Conservation (phyloP, 2,113 vertebrate species). For the Bos javanicus region DNA sequence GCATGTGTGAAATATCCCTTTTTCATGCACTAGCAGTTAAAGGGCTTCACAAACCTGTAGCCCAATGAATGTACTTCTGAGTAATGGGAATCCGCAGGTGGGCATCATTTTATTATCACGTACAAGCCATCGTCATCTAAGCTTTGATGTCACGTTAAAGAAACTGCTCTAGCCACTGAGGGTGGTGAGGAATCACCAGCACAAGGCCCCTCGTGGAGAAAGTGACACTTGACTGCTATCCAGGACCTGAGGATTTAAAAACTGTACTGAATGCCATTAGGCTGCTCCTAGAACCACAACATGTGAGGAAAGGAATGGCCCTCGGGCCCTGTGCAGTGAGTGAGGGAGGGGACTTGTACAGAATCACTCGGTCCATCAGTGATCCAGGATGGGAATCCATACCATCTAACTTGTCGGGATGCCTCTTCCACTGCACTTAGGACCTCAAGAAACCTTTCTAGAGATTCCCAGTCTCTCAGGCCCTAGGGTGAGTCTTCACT, state of each 20-base stretch:
- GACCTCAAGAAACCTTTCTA: background rate
- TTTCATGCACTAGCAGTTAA: slow-evolving; percentile 44
- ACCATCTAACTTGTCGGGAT: background rate
- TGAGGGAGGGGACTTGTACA: too few species aligned
- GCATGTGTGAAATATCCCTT: slow-evolving; percentile 63
- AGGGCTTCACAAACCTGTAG: slow-evolving; percentile 62
- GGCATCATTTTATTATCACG: slow-evolving; percentile 46
- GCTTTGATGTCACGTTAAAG: slow-evolving; percentile 25
- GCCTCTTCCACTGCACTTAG: background rate
- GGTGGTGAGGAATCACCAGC: background rate
- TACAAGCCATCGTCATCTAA: slow-evolving; percentile 11
- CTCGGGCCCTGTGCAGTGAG: background rate
- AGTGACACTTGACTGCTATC: background rate
- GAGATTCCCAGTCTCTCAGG: too few species aligned
- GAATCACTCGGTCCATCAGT: background rate
- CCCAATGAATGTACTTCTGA: slow-evolving; percentile 54
- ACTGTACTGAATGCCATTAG: background rate
- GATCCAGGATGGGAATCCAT: background rate
- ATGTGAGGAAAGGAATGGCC: background rate
- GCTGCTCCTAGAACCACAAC: background rate
- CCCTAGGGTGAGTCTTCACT: background rate
- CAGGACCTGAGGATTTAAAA: background rate
- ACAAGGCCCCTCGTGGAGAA: background rate
- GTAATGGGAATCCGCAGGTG: background rate
- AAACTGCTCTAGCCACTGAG: background rate